Evolutionary conservation across 2,797 vertebrate genomes (phyloP), one percentile per base, ranked within the genome.

Genomic region (Hipposideros larvatus): DNA sequence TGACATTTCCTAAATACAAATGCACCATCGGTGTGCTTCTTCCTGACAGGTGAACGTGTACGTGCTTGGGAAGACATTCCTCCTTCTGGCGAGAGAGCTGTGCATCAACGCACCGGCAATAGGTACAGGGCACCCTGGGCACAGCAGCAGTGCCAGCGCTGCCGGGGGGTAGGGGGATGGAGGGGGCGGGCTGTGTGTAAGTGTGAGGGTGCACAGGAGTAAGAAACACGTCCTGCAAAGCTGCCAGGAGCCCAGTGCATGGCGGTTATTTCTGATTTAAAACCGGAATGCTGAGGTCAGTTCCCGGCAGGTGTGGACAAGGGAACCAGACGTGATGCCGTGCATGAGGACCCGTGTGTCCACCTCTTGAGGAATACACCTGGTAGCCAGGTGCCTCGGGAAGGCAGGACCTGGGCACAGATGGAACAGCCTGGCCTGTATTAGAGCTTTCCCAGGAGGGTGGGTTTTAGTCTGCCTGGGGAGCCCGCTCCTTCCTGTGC

Each of bases 41-140:
- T 95, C 89, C 96, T 95, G 74, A 19, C 98, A 99, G 99, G 99
- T 99, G 96, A 99, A 99, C n/a, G 99, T 99, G 55, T 99, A 99
- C 31, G 98, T 99, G 37, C 98, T 99, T 98, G 99, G 99, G 78
- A 99, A 98, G 98, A 99, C 99, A 0, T 99, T 99, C 94, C 99
- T 99, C 43, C 98, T 99, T 4, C 97, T 99, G 98, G 99, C 99
- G 53, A 99, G 99, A 98, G 99, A 99, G 89, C 99, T 99, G 87
- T 99, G 99, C 99, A 99, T 99, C 99, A 99, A 99, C 21, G 99
- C 99, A 83, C 99, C 99, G 24, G 99, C 99, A 31, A 99, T 99
- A 99, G 99, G 99, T 99, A 99, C 97, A 6, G 66, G 43, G 77
- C 34, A 4, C 37, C 41, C 15, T 2, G 24, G 3, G 43, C n/a